Evolutionary conservation across 2,797 vertebrate species (phyloP).

Genomic region (Hipposideros larvatus): DNA sequence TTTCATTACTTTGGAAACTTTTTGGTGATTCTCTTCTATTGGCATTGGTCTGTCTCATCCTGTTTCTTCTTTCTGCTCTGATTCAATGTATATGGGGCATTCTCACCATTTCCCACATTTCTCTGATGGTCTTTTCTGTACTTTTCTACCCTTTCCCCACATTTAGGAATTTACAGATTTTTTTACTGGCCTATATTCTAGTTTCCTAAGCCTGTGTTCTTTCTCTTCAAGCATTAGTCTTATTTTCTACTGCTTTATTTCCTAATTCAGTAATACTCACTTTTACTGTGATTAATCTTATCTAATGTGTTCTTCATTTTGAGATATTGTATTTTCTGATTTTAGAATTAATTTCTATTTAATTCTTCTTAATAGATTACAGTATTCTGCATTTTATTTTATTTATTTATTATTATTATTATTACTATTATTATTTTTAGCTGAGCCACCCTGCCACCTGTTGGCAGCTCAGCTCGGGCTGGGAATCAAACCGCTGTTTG

Average conservation of each 20-base stretch:
- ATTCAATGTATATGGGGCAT: background rate
- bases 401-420: too few species aligned
- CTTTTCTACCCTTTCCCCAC: background rate
- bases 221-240: background rate
- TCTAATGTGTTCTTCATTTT: conserved; percentile 4
- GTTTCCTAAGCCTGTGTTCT: background rate
- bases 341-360: conserved; percentile 3
- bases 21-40: background rate
- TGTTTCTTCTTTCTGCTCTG: background rate
- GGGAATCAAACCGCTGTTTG: too few species aligned
- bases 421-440: too few species aligned
- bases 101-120: background rate
- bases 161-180: background rate
- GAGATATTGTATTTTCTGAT: background rate
- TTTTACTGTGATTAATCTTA: conserved; percentile 11
- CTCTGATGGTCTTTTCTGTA: background rate
- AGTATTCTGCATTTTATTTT: too few species aligned
- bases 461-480: too few species aligned
- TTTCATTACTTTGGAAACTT: background rate
- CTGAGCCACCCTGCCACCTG: too few species aligned
- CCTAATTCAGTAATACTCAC: background rate
- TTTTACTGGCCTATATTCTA: background rate
- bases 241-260: conserved; percentile 21
- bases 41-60: background rate
- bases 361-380: background rate